Conservation (phyloP, 2,113 vertebrate species). For the Cyphomyrus plagiostoma region DNA sequence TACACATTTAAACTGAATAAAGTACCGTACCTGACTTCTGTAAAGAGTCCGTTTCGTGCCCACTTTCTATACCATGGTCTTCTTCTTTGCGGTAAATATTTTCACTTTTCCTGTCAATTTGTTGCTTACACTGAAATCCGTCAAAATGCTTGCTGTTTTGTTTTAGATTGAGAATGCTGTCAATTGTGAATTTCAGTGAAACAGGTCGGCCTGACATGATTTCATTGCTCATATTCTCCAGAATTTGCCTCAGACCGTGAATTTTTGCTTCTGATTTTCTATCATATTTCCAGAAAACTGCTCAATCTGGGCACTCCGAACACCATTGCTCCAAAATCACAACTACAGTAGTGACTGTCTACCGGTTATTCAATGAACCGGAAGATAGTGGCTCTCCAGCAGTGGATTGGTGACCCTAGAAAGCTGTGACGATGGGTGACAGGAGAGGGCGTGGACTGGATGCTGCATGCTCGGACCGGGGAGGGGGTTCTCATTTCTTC, state of each 20-base stretch:
- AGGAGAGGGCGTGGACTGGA: conserved; percentile 48
- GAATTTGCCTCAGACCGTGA: conserved; percentile 39
- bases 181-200: conserved; percentile 64
- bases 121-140: not conserved
- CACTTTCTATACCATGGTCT: conserved; percentile 39
- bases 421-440: conserved; percentile 31
- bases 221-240: conserved; percentile 59
- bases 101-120: conserved; percentile 28
- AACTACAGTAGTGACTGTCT: conserved; percentile 37
- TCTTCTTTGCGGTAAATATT: conserved; percentile 31
- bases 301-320: conserved; percentile 36
- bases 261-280: conserved; percentile 3
- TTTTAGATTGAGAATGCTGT: conserved; percentile 62
- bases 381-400: conserved; percentile 47
- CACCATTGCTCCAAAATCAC: conserved; percentile 52
- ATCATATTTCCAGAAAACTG: conserved; percentile 29
- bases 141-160: conserved; percentile 32
- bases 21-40: not conserved
- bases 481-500: not conserved
- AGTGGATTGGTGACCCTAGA: conserved; percentile 55
- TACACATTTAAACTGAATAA: not conserved
- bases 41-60: conserved; percentile 8
- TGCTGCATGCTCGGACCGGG: conserved; percentile 17
- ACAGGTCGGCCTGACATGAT: conserved; percentile 47
- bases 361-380: conserved; percentile 45